These are phyloP conservation scores for Cnemophilus loriae DNA, from an alignment of 2,113 vertebrate species.

Conservation along the genomic window DNA sequence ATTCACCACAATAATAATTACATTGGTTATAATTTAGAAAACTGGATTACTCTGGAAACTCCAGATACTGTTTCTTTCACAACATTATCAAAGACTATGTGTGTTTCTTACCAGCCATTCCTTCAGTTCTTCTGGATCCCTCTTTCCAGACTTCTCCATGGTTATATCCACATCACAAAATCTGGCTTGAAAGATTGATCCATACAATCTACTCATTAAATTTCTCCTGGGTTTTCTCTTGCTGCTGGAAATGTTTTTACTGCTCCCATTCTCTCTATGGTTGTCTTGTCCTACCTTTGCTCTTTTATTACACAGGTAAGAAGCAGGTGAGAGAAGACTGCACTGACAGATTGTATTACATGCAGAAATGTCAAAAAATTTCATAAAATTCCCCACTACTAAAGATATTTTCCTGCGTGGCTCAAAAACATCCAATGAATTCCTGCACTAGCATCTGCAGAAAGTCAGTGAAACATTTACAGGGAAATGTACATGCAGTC, in stretches of 20 bases:
- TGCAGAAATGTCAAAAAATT: neutral
- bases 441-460: neutral
- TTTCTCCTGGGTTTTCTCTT: neutral
- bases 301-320: neutral
- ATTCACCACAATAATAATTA: neutral
- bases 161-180: neutral
- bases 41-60: neutral
- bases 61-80: neutral
- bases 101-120: neutral
- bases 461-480: neutral
- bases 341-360: neutral
- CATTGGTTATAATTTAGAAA: neutral
- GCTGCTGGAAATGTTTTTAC: neutral
- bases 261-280: neutral
- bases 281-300: neutral
- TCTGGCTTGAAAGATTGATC: neutral
- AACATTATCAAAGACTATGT: neutral
- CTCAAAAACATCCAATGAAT: neutral
- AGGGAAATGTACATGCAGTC: neutral
- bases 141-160: neutral
- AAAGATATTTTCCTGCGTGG: neutral
- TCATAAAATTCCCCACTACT: neutral
- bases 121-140: neutral
- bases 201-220: neutral
- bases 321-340: neutral